Percentiles rank a stretch among this genome's conserved stretches.
Conservation (phyloP, 1,140 invertebrate genomes). For the Centruroides sculpturatus region DNA sequence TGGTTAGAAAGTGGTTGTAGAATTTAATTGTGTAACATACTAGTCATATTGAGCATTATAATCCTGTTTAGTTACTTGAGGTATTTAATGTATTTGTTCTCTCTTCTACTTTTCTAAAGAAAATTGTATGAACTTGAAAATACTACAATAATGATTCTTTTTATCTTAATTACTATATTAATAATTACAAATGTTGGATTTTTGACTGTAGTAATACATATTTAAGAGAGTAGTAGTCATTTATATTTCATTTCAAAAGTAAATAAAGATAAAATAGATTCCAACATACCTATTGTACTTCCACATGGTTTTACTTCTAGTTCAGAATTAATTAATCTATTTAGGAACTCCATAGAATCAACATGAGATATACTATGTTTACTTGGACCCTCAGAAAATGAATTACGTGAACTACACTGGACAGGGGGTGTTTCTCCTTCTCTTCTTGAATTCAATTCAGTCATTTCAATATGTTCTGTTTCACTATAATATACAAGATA, state of each 20-base stretch:
- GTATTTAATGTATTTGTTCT: no score
- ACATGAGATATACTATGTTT: conserved; percentile 14
- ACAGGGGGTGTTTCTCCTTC: conserved; percentile 37
- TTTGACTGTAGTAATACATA: no score
- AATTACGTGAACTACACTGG: conserved; percentile 44
- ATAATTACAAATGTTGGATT: no score
- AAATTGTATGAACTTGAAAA: no score
- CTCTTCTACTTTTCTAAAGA: no score
- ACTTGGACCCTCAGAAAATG: conserved; percentile 31
- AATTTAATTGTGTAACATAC: no score
- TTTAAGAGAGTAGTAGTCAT: no score
- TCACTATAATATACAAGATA: conserved; percentile 32
- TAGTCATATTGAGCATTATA: no score
- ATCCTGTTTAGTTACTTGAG: no score
- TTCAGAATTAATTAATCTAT: conserved; percentile 17
- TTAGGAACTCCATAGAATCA: conserved; percentile 23
- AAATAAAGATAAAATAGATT: neutral
- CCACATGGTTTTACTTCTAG: conserved; percentile 37
- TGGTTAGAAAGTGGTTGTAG: no score
- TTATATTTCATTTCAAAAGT: neutral
- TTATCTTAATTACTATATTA: no score
- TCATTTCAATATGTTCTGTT: conserved; percentile 69
- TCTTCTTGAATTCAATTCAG: conserved; percentile 46
- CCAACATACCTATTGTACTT: conserved; percentile 46
- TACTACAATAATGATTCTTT: no score